These are phyloP conservation scores for Stichopus horrens DNA, from an alignment of 53 echinoderm and acorn worm genomes.

Conservation along the genomic window DNA sequence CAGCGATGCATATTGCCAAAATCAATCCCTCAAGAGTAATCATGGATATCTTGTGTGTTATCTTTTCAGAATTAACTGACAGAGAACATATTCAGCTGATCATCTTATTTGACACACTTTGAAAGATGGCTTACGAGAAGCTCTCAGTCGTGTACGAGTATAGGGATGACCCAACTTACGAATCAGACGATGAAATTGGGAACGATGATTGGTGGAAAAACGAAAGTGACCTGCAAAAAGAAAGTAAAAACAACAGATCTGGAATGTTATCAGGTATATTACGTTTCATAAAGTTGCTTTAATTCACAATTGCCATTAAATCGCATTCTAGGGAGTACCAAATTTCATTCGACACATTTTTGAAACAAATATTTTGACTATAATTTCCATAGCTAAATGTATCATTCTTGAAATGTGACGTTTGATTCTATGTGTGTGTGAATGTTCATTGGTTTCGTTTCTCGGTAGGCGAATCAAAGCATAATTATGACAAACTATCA, in stretches of 20 bases:
- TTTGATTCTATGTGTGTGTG: too few species aligned
- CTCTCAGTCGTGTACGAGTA: conserved; percentile 37
- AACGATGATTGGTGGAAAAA: conserved; percentile 37
- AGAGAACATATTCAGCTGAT: neutral
- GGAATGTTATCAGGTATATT: conserved; percentile 1
- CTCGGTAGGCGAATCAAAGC: neutral
- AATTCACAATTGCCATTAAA: too few species aligned
- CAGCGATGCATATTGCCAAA: neutral
- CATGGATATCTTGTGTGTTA: neutral
- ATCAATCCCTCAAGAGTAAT: neutral
- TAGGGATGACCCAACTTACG: conserved; percentile 27
- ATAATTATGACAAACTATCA: conserved; percentile 25
- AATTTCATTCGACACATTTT: too few species aligned
- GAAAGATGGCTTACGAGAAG: conserved; percentile 37
- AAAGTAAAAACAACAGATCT: conserved; percentile 8
- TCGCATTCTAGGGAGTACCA: too few species aligned
- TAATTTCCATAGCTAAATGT: too few species aligned
- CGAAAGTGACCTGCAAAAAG: neutral
- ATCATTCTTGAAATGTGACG: too few species aligned
- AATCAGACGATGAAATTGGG: conserved; percentile 26
- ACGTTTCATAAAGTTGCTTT: too few species aligned
- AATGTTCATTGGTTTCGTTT: neutral
- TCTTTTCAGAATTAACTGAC: neutral
- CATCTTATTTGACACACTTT: neutral
- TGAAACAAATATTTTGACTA: too few species aligned